Evolutionary conservation across 2,888 invertebrate genomes (phyloP), one percentile per base, ranked within the genome.

Genomic region (Clitarchus hookeri): DNA sequence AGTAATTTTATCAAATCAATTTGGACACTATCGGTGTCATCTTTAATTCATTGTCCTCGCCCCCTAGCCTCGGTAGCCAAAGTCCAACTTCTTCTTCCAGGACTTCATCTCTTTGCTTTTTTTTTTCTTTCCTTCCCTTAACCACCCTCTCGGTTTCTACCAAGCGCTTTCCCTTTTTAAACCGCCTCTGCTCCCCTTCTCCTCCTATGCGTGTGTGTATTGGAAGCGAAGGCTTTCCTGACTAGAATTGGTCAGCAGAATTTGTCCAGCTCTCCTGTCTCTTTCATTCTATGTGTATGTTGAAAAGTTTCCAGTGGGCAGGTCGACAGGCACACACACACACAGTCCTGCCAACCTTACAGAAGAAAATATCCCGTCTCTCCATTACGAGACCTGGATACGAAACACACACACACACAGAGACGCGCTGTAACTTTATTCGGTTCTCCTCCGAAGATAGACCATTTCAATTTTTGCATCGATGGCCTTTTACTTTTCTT

Each of bases 1-100:
- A 85, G 87, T 87, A 87, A 87, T 87, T 87, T 87, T 85, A 87
- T 86, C 87, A 87, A 87, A 87, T 87, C 87, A 87, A 87, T 87
- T 86, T 87, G 86, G 84, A 54, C 84, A 36, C 78, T 44, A 44
- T 54, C 86, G 79, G 86, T 87, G 87, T 87, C 87, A 87, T 87
- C 87, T 87, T 87, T 87, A 87, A 87, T 87, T 87, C 87, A 87
- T 87, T 86, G 84, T 79, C 86, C 44, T 48, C 80, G 23, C 65
- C 65, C 65, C 65, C 19, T 2, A 23, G 65, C 65, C 16, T 11
- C 16, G n/a, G 65, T 27, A 78, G 65, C 54, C 85, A 65, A 48
- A 65, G 65, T 65, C 44, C 84, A 26, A 65, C 26, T 65, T 27
- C 84, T 77, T 53, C 84, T 26, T 26, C 11, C 82, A 19, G 19